A percentile compares a stretch with the other conserved stretches of the same genome.
These are phyloP conservation scores for Ericerus pela DNA, from an alignment of 1,140 invertebrate genomes.

Conservation along the genomic window DNA sequence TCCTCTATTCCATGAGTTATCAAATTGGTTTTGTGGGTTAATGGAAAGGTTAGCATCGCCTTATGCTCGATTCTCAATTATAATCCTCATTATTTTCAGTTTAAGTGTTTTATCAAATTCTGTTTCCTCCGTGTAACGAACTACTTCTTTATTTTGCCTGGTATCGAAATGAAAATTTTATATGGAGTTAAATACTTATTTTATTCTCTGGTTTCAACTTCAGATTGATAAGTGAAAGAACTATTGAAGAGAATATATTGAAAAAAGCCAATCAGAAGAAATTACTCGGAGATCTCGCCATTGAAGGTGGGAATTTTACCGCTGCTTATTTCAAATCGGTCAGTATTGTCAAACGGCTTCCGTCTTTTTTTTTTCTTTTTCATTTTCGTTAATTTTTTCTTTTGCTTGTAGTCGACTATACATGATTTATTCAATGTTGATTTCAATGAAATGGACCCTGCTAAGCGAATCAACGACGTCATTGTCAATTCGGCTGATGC, in stretches of 20 bases:
- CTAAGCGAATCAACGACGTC: slow-evolving; percentile 45
- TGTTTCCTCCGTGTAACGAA: too few relatives aligned
- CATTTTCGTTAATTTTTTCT: slow-evolving; percentile 8
- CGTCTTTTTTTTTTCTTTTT: neutral
- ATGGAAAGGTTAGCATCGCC: too few relatives aligned
- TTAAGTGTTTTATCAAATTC: too few relatives aligned
- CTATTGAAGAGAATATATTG: slow-evolving; percentile 97
- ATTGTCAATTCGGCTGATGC: neutral
- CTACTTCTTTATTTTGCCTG: too few relatives aligned
- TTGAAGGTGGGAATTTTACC: slow-evolving; percentile 97
- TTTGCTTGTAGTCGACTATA: slow-evolving; percentile 59
- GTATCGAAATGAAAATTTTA: too few relatives aligned
- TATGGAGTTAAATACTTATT: neutral
- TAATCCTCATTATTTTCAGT: too few relatives aligned
- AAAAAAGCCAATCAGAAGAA: slow-evolving; percentile 98
- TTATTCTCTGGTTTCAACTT: slow-evolving; percentile 18
- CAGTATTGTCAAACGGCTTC: slow-evolving; percentile 30
- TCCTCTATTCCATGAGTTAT: too few relatives aligned
- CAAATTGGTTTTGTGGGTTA: too few relatives aligned
- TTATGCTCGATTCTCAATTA: too few relatives aligned
- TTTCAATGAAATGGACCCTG: slow-evolving; percentile 41
- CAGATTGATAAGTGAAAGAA: slow-evolving; percentile 85
- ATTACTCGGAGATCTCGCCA: slow-evolving; percentile 88
- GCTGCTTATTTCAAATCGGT: slow-evolving; percentile 93
- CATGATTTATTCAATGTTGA: slow-evolving; percentile 81